A percentile compares a stretch with the other conserved stretches of the same genome.
These are phyloP conservation scores for Oryzaephilus surinamensis DNA, from an alignment of 1,140 invertebrate species.

Conservation along the genomic window DNA sequence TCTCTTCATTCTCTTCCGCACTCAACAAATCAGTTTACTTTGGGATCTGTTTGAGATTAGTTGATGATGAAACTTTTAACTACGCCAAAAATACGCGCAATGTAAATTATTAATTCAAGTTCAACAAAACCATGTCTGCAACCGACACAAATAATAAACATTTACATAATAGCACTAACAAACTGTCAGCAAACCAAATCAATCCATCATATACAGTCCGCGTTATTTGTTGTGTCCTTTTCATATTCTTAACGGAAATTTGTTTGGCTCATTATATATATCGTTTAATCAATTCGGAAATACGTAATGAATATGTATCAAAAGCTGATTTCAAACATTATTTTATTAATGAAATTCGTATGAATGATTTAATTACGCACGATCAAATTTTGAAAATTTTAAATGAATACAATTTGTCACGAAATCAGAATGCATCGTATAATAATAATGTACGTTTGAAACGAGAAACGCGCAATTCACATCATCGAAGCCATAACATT, in stretches of 20 bases:
- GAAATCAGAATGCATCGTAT: too few species aligned
- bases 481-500: too few species aligned
- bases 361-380: slow-evolving; percentile 2
- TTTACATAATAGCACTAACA: slow-evolving; percentile 8
- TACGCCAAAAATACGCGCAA: background rate
- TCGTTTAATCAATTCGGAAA: slow-evolving; percentile 29
- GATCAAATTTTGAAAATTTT: slow-evolving; percentile 26
- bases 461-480: too few species aligned
- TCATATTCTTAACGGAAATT: slow-evolving; percentile 33
- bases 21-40: too few species aligned
- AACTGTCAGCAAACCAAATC: slow-evolving; percentile 21
- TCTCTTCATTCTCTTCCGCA: too few species aligned
- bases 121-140: slow-evolving; percentile 19
- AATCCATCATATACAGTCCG: slow-evolving; percentile 33
- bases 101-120: background rate
- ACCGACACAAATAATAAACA: slow-evolving; percentile 14
- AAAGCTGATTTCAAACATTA: slow-evolving; percentile 24
- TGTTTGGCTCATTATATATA: slow-evolving; percentile 34
- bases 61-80: too few species aligned
- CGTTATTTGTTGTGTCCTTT: slow-evolving; percentile 31
- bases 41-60: too few species aligned
- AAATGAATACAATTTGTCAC: slow-evolving; percentile 16
- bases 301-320: slow-evolving; percentile 25
- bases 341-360: slow-evolving; percentile 24
- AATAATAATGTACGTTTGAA: too few species aligned